Base-by-base conservation (phyloP, 1,140 invertebrate species). In the Helicoverpa armigera region DNA sequence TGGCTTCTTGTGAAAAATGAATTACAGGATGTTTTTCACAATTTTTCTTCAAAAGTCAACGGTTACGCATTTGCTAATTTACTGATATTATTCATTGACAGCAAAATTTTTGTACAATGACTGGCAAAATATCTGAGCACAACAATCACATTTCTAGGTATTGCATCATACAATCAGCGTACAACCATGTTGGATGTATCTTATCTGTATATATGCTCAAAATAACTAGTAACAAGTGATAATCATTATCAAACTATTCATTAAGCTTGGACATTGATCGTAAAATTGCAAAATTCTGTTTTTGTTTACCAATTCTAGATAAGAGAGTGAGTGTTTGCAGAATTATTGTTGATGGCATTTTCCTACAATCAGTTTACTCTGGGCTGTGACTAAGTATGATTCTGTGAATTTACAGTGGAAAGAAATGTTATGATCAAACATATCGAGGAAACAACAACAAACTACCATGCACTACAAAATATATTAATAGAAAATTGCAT, bases 161-260 rank as follows among this genome's bases (percentile, higher is more conserved):
- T 77, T 77, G 75, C 75, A 77, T 77, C 75, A 77, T 77, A 63
- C 61, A 72, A 72, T 53, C 69, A 77, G 50, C 29, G 50, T 67
- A 77, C 61, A 77, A 77, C 61, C 23, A 13, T 77, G 35, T 65
- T 77, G 61, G 70, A 76, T 67, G 75, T 77, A 67, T 77, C 75
- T 77, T 77, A 77, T 77, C 75, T 67, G 14, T 53, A 56, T 14
- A 51, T 77, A 65, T 65, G 43, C 60, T 77, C 61, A 56, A 77
- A 65, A 77, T 65, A 77, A 77, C 75, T 77, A 77, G 18, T 61
- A 67, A 23, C 50, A 53, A 54, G 61, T 56, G 75, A 76, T 76
- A 73, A 73, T 73, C 13, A 63, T 77, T 77, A 77, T 77, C 75
- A 67, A 67, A 77, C 75, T 77, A 77, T 77, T 77, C 75, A 77